Evolutionary conservation across 1,140 invertebrate species (phyloP).

Genomic region (Drosophila watanabei): DNA sequence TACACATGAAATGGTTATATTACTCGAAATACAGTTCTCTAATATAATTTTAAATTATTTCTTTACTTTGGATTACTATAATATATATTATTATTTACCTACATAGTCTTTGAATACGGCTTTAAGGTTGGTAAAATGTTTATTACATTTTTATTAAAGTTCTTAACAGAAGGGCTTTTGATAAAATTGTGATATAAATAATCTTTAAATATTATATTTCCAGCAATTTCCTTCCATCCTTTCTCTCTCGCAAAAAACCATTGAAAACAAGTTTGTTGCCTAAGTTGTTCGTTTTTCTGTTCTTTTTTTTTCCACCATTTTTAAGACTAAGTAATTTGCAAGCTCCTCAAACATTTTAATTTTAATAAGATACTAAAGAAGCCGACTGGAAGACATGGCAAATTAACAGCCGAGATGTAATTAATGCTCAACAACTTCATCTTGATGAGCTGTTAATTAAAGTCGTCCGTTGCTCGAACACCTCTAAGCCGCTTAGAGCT

Average conservation of each 20-base stretch:
- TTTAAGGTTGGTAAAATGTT: too few relatives aligned
- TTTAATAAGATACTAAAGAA: slow-evolving; percentile 8
- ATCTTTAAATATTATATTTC: background rate
- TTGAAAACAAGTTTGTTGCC: slow-evolving; percentile 59
- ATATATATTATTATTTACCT: too few relatives aligned
- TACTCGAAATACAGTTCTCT: too few relatives aligned
- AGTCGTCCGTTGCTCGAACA: slow-evolving; percentile 44
- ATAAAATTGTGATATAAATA: too few relatives aligned
- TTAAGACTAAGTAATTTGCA: slow-evolving; percentile 45
- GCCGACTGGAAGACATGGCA: background rate
- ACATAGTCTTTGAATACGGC: too few relatives aligned
- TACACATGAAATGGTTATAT: too few relatives aligned
- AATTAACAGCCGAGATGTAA: slow-evolving; percentile 53
- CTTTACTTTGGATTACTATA: too few relatives aligned
- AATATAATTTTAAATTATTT: too few relatives aligned
- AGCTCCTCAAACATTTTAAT: slow-evolving; percentile 10
- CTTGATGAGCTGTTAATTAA: slow-evolving; percentile 79
- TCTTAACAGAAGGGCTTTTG: too few relatives aligned
- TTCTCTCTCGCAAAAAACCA: background rate
- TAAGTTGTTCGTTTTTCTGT: slow-evolving; percentile 76
- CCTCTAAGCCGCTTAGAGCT: slow-evolving; percentile 69
- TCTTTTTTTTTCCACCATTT: slow-evolving; percentile 21
- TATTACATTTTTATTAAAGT: too few relatives aligned
- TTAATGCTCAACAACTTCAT: slow-evolving; percentile 77
- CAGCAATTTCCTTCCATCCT: background rate